Evolutionary conservation across 2,113 vertebrate species (phyloP), one percentile per base, ranked within the genome.

Genomic region (Bambusicola thoracicus): DNA sequence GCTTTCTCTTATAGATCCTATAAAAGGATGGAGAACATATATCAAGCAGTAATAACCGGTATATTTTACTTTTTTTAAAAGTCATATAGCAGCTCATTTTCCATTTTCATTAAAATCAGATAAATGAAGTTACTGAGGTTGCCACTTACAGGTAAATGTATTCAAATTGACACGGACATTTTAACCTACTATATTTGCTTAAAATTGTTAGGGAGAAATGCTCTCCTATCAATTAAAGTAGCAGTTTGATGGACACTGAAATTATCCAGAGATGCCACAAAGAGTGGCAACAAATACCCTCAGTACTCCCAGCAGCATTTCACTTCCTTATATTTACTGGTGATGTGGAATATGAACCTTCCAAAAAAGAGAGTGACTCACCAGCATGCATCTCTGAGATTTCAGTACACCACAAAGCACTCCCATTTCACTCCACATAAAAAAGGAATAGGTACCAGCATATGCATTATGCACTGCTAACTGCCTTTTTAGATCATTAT

Each of bases 121-220:
- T 97, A 97, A 97, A 97, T 93, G 93, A 97, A 96, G 94, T 94
- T 95, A 96, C 94, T 95, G 96, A 97, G 81, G 94, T 96, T 96
- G 58, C 89, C 74, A 48, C 92, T 95, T 91, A 72, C 48, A 79
- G 68, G 95, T 85, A 94, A 94, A 90, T 73, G 22, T 66, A 85
- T 91, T 94, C 90, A 91, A 92, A 95, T 87, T 40, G 65, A 83
- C 43, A 85, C 40, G 55, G 49, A 34, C 81, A 29, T 84, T 90
- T 92, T 75, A 59, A 46, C 63, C 69, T 83, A 15, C 44, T 83
- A 15, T 78, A 78, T 93, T 92, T 91, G 66, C 83, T 91, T 84
- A 61, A 92, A 92, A 94, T 67, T 92, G 24, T 90, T 70, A 78
- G 19, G 62, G 65, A 68, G 62, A 95, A 93, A 75, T 76, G 40